Evolutionary conservation across 2,113 vertebrate species (phyloP), one percentile per base, ranked within the genome.

Genomic region (Balaeniceps rex): DNA sequence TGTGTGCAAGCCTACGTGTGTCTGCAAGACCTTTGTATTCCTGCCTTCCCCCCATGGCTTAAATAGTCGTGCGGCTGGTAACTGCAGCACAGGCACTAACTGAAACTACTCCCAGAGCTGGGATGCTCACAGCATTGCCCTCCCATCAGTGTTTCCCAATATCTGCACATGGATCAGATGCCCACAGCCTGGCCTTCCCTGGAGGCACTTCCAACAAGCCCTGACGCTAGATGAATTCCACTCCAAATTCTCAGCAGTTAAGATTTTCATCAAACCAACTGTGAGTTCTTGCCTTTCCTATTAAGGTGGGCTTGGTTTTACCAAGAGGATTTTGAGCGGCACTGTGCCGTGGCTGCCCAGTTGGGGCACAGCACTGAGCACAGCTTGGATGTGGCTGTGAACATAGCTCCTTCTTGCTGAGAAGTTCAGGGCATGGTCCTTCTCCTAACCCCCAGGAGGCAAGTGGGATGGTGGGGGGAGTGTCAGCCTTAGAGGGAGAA

Each of bases 1-100:
- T 1, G 6, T 10, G 6, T 82, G 36, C 0, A 0, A 44, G 13
- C 8, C 58, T 86, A 12, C 26, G 23, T 63, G 38, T 54, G 34
- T 60, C n/a, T 77, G 44, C 31, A 71, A 54, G 58, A 34, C 14
- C 23, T 60, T 71, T 66, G 19, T 36, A 29, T 49, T 83, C 22
- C 26, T 55, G 23, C 23, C 23, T 60, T 66, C 14, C 12, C 7
- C 8, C 15, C 4, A 1, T 31, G 47, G 44, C 46, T 47, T 77
- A 38, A 44, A 19, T 15, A 77, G 26, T 31, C 1, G 2, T 42
- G 38, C 3, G 5, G 51, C 36, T 76, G 57, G 58, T 46, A 36
- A 54, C 9, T 0, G 0, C 70, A 82, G 57, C 13, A 25, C 51
- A 55, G 38, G n/a, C 31, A 42, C 26, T 58, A 70, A 40, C 36